Conservation (phyloP, 1,140 invertebrate genomes). For the Drosophila bocqueti region DNA sequence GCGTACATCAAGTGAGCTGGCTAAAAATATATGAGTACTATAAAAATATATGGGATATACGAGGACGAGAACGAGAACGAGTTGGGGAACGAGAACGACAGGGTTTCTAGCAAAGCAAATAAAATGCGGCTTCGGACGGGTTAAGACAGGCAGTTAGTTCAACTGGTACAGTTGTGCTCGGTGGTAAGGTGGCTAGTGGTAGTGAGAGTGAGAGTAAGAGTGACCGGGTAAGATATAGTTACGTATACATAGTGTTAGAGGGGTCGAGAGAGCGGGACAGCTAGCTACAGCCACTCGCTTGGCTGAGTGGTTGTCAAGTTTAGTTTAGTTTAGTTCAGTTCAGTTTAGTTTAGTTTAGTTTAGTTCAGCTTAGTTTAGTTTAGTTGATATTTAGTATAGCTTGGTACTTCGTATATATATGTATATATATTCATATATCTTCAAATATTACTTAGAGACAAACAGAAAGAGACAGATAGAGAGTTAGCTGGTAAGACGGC, state of each 20-base stretch:
- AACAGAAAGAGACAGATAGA: conserved; percentile 27
- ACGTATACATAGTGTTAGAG: not conserved
- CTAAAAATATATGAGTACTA: conserved; percentile 28
- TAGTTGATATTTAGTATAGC: conserved; percentile 49
- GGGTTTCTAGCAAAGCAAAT: conserved; percentile 9
- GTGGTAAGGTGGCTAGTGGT: not conserved
- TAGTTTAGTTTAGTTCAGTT: conserved; percentile 41
- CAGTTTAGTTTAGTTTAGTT: conserved; percentile 13
- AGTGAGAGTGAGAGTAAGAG: not conserved
- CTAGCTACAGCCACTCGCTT: conserved; percentile 19
- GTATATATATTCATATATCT: conserved; percentile 63
- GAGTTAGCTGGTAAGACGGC: conserved; percentile 27
- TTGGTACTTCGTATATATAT: conserved; percentile 62
- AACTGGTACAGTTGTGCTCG: conserved; percentile 30
- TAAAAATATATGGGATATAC: conserved; percentile 21
- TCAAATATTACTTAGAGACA: conserved; percentile 58
- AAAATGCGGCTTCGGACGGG: conserved; percentile 34
- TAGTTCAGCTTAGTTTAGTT: conserved; percentile 49
- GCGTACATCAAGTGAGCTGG: conserved; percentile 31
- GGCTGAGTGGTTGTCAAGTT: conserved; percentile 51
- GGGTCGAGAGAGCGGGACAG: not conserved
- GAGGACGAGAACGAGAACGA: not conserved
- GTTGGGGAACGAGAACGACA: not conserved
- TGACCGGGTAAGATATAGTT: not conserved
- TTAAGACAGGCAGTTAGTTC: conserved; percentile 28